A percentile compares a stretch with the other conserved stretches of the same genome.
Evolutionary conservation across 2,797 vertebrate genomes (phyloP).

Genomic region (Cyclopterus lumpus): DNA sequence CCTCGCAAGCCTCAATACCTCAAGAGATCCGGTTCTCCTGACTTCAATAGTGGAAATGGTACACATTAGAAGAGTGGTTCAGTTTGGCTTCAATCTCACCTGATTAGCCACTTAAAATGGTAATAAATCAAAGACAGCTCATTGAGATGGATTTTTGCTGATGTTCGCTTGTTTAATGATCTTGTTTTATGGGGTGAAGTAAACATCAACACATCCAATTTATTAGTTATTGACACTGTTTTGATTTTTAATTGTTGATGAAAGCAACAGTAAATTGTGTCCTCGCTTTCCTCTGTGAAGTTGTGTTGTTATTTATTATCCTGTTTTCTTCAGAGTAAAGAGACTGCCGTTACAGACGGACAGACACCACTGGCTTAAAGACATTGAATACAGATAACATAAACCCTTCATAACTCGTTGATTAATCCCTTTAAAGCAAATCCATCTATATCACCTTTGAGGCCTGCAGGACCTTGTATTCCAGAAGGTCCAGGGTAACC

Average conservation of each 20-base stretch:
- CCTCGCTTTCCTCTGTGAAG: slow-evolving; percentile 18
- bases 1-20: neutral
- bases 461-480: slow-evolving; percentile 76
- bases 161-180: slow-evolving; percentile 63
- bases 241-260: slow-evolving; percentile 66
- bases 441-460: slow-evolving; percentile 78
- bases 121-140: slow-evolving; percentile 62
- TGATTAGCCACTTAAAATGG: slow-evolving; percentile 61
- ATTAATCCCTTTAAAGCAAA: neutral
- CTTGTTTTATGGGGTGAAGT: slow-evolving; percentile 61
- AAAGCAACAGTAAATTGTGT: slow-evolving; percentile 53
- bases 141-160: slow-evolving; percentile 54
- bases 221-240: slow-evolving; percentile 56
- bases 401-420: neutral
- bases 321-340: slow-evolving; percentile 35
- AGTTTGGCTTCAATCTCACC: slow-evolving; percentile 56
- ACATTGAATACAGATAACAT: neutral
- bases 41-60: slow-evolving; percentile 10
- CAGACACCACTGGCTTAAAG: neutral
- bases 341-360: neutral
- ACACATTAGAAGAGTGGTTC: slow-evolving; percentile 31
- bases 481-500: slow-evolving; percentile 84
- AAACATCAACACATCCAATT: slow-evolving; percentile 64
- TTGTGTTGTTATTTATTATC: slow-evolving; percentile 49
- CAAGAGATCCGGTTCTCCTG: neutral